Conservation (phyloP, 2,888 invertebrate species). For the Aphodius sticticus region DNA sequence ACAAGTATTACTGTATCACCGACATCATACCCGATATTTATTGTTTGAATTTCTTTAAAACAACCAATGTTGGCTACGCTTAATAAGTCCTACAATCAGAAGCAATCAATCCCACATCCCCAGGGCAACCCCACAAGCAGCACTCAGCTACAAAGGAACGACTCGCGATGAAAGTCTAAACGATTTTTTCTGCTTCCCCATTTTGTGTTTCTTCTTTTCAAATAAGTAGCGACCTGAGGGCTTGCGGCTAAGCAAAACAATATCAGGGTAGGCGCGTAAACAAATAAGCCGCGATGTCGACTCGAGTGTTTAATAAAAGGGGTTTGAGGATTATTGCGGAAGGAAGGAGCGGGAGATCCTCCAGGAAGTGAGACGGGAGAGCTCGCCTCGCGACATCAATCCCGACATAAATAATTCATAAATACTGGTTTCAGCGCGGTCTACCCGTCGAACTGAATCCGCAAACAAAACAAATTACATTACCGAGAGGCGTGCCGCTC, state of each 20-base stretch:
- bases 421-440: conserved; percentile 34
- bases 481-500: conserved; percentile 18
- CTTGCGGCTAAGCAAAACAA: not conserved
- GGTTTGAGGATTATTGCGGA: conserved; percentile 14
- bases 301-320: conserved; percentile 21
- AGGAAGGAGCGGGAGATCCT: not conserved
- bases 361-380: not conserved
- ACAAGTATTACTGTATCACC: too few species aligned
- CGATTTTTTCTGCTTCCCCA: not conserved
- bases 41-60: not conserved
- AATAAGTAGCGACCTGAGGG: not conserved
- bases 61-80: not conserved
- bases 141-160: not conserved
- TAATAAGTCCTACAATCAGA: not conserved
- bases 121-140: not conserved
- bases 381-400: conserved; percentile 25
- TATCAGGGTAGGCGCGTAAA: not conserved
- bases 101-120: not conserved
- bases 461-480: conserved; percentile 37
- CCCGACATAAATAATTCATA: conserved; percentile 40
- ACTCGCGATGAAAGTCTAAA: not conserved
- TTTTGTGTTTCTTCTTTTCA: not conserved
- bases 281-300: conserved; percentile 1
- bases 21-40: too few species aligned
- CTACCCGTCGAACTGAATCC: conserved; percentile 29